phyloP scores from a whole-genome alignment of 2,888 invertebrate species.

The Pristionchus maxplancki region DNA sequence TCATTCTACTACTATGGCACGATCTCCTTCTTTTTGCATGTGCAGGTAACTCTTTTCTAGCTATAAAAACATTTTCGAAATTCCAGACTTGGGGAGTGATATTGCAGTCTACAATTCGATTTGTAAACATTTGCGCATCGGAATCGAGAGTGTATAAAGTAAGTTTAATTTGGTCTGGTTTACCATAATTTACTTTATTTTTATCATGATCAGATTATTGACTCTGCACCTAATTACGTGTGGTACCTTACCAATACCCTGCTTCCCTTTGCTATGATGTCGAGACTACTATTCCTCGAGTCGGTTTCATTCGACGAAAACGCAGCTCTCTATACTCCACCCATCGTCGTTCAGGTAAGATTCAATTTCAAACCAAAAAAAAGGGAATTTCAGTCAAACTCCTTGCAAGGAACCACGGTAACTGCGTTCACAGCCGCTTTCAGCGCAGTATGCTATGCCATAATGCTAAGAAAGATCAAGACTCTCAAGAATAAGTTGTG shows the following conservation, averaged over 20 bases:
- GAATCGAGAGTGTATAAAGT: neutral
- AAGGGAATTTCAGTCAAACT: neutral
- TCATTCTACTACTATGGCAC: neutral
- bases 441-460: neutral
- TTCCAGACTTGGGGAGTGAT: neutral
- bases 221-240: neutral
- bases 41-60: too few relatives aligned
- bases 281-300: neutral
- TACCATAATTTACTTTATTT: too few relatives aligned
- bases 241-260: neutral
- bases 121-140: neutral
- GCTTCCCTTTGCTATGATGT: neutral
- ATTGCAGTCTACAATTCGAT: neutral
- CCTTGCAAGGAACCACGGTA: neutral
- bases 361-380: too few relatives aligned
- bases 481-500: neutral
- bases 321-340: neutral
- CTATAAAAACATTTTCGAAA: too few relatives aligned
- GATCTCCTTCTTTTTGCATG: neutral
- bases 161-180: too few relatives aligned
- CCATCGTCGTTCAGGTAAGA: neutral
- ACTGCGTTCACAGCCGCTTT: neutral
- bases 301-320: neutral
- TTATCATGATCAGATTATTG: neutral
- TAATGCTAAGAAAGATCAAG: neutral